Evolutionary conservation across 2,113 vertebrate species (phyloP).

Genomic region (Candoia aspera): DNA sequence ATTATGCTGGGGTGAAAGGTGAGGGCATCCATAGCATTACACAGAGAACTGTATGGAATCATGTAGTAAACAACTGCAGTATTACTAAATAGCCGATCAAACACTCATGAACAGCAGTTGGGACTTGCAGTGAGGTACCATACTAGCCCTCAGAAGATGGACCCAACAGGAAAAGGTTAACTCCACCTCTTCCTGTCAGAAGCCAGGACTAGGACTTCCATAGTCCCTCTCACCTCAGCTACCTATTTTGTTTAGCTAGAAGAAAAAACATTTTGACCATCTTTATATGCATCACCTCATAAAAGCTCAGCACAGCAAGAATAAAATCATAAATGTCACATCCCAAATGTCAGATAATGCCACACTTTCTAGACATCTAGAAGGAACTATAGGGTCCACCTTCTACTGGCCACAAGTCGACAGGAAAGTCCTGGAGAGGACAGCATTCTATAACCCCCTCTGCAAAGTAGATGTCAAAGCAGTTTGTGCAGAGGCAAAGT

Average conservation of each 20-base stretch:
- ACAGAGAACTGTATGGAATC: neutral
- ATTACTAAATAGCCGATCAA: neutral
- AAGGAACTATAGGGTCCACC: neutral
- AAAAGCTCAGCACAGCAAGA: neutral
- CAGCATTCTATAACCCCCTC: neutral
- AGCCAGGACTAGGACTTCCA: neutral
- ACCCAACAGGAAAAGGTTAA: neutral
- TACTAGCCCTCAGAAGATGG: neutral
- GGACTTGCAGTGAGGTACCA: neutral
- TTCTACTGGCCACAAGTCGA: neutral
- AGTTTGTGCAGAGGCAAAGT: neutral
- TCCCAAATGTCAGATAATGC: neutral
- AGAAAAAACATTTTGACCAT: neutral
- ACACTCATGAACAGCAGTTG: neutral
- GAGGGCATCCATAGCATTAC: neutral
- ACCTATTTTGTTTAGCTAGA: neutral
- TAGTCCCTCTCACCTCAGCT: neutral
- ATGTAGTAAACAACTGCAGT: too few relatives aligned
- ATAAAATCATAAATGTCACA: neutral
- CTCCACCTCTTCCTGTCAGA: neutral
- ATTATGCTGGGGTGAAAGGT: neutral
- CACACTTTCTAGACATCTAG: neutral
- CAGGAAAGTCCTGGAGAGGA: neutral
- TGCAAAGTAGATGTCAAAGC: neutral
- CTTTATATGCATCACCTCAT: too few relatives aligned